Base-by-base conservation (phyloP, 2,797 vertebrate genomes). In the Limosa lapponica region DNA sequence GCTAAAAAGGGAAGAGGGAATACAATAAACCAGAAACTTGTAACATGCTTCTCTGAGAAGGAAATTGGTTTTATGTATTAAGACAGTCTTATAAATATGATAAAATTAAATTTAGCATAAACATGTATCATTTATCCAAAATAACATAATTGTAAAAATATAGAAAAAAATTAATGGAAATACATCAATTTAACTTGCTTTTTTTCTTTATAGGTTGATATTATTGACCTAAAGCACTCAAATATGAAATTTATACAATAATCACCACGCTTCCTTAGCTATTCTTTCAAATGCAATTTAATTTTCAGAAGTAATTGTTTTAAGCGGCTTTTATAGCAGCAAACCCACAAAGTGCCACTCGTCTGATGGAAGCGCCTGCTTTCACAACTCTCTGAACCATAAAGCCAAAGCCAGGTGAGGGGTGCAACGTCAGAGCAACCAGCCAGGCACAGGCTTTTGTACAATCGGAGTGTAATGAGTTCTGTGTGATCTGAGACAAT, bases 31-130 rank as follows among this genome's bases (percentile, higher is more conserved):
- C 44, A 59, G 39, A 66, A 91, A 66, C 58, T 65, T 78, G 13
- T 66, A 81, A 81, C 14, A 25, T 34, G 43, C 6, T 88, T 75
- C 39, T 88, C 10, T 28, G 34, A 83, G 59, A 83, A 7, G 8
- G 18, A 94, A 84, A 87, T 58, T 64, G 25, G 34, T 8, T 84
- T 94, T 73, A 64, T 61, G 23, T 48, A n/a, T 82, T 79, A 90
- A 74, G 36, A 52, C 13, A 54, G 30, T 16, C 10, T 82, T 67
- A 66, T 28, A 73, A 83, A 66, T 66, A 49, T 10, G 65, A 65
- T 32, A 83, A 92, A 90, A 87, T 44, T 81, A 88, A 71, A 93
- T 87, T 82, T 79, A 87, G 16, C 36, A 52, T 79, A 70, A 91
- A 70, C 8, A 5, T 17, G 6, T 46, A 82, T 73, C 1, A 57